Base-by-base conservation (phyloP, 2,797 vertebrate genomes). In the Trematomus bernacchii region DNA sequence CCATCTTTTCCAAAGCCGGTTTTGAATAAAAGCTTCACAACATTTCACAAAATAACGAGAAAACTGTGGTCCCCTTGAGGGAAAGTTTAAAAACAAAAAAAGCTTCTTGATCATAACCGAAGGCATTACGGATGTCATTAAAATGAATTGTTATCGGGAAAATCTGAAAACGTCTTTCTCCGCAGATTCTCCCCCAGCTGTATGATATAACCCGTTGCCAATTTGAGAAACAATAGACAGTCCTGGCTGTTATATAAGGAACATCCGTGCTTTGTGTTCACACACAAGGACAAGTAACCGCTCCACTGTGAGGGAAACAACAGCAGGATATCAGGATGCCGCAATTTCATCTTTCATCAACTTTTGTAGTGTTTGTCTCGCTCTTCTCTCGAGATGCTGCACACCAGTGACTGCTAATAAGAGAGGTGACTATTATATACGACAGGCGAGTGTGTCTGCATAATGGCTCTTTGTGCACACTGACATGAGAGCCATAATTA, bases 181-280 rank as follows among this genome's bases (percentile, higher is more conserved):
- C 48, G 15, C 83, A 87, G 55, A 84, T 59, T 67, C 62, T 68
- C 65, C 58, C 51, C 53, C 77, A 77, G 77, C 77, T 88, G 84
- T 51, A 50, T 83, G 81, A 86, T 82, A 86, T 84, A 91, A 93
- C 93, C 85, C 19, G 58, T 70, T 83, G 80, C 80, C 63, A 78
- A 77, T 85, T 71, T 69, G 81, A 82, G 76, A 86, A 84, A 92
- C 92, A 93, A 94, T 88, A 88, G 88, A 81, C 83, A 87, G 80
- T 80, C 76, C 84, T 69, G 67, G 53, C 40, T 66, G 89, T 93
- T 93, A 92, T 87, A 87, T 90, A 93, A 93, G 79, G 82, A 77
- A 77, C 88, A 91, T 90, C 87, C 81, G 82, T 86, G 89, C 85
- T 93, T 93, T 93, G 91, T 93, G 87, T 80, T 84, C 78, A 80